Conservation (phyloP, 2,888 invertebrate genomes). For the Mythimna loreyi region DNA sequence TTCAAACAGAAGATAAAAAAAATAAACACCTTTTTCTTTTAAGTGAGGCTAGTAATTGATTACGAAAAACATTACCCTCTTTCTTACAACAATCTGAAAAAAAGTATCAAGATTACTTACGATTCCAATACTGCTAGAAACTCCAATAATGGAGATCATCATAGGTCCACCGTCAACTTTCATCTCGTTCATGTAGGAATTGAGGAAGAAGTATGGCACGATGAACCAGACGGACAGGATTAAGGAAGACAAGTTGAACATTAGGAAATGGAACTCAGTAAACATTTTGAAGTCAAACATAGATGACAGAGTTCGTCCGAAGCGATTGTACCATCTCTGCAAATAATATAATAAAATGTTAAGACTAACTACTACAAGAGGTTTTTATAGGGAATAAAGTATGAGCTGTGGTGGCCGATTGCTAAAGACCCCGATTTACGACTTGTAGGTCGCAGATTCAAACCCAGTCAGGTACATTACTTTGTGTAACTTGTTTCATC, state of each 20-base stretch:
- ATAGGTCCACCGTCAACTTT: slow-evolving; percentile 93
- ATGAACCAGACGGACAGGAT: slow-evolving; percentile 98
- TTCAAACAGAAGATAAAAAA: neutral
- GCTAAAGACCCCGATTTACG: too few relatives aligned
- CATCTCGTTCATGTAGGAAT: slow-evolving; percentile 91
- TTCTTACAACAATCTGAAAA: neutral
- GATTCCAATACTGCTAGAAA: slow-evolving; percentile 97
- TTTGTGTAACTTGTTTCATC: too few relatives aligned
- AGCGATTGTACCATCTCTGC: slow-evolving; percentile 94
- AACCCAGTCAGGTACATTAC: too few relatives aligned
- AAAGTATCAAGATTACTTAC: slow-evolving; percentile 87
- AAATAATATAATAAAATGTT: slow-evolving; percentile 73
- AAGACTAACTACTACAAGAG: neutral
- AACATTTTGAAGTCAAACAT: slow-evolving; percentile 96
- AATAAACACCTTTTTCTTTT: neutral
- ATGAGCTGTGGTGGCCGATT: too few relatives aligned
- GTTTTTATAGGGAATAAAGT: neutral
- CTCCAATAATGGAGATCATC: slow-evolving; percentile 96
- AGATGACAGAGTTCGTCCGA: slow-evolving; percentile 92
- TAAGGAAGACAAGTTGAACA: slow-evolving; percentile 96
- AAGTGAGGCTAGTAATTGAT: neutral
- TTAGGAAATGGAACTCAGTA: slow-evolving; percentile 94
- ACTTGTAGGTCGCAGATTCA: too few relatives aligned
- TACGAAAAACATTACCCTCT: neutral
- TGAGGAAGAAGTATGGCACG: slow-evolving; percentile 97